These are phyloP conservation scores for Poicephalus gulielmi DNA, from an alignment of 2,113 vertebrate genomes.

Conservation along the genomic window DNA sequence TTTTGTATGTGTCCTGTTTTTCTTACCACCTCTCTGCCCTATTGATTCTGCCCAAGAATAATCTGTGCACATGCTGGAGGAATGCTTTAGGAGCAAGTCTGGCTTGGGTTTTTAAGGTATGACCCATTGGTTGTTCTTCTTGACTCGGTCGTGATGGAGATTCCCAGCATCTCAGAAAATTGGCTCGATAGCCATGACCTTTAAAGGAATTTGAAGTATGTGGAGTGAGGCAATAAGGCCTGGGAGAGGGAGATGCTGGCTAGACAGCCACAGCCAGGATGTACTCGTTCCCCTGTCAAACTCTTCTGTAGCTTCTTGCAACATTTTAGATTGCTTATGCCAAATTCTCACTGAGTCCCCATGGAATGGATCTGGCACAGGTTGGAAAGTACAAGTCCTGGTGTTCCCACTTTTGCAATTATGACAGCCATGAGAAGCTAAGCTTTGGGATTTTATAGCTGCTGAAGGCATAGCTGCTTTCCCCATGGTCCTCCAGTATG, in stretches of 20 bases:
- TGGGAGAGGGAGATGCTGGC: background rate
- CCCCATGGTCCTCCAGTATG: rapidly evolving
- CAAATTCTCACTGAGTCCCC: background rate
- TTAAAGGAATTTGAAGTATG: background rate
- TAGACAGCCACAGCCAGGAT: background rate
- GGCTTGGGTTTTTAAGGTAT: background rate
- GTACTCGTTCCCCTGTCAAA: background rate
- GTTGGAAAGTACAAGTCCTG: background rate
- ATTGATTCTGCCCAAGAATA: background rate
- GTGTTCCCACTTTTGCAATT: background rate
- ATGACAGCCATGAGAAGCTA: background rate
- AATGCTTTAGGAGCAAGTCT: background rate
- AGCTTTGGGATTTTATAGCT: background rate
- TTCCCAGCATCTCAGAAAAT: background rate
- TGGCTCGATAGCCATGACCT: background rate
- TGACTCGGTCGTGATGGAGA: background rate
- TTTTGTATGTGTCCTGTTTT: background rate
- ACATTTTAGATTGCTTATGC: background rate
- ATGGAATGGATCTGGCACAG: background rate
- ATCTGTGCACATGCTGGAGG: background rate
- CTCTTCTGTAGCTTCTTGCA: background rate
- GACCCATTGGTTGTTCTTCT: background rate
- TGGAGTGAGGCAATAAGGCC: background rate
- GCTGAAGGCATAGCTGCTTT: background rate
- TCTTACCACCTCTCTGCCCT: background rate